These are phyloP conservation scores for Andrena marginata DNA, from an alignment of 2,888 invertebrate species.

Conservation along the genomic window DNA sequence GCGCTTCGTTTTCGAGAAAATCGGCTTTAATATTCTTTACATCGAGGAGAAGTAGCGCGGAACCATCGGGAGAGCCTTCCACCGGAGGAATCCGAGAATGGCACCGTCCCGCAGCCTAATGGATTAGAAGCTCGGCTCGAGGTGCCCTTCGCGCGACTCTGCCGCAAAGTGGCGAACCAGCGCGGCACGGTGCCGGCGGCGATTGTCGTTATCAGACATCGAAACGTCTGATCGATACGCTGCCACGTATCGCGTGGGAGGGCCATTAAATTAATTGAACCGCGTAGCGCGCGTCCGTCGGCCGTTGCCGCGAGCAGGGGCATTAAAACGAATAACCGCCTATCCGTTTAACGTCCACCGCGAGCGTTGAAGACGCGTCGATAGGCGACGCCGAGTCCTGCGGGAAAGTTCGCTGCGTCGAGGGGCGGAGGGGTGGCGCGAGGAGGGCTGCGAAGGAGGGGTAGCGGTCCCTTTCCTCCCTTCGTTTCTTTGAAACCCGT, in stretches of 20 bases:
- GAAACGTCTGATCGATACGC: conserved; percentile 8
- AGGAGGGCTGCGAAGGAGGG: too few relatives aligned
- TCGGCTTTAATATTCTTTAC: too few relatives aligned
- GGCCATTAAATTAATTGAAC: conserved; percentile 18
- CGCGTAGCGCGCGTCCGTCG: not conserved
- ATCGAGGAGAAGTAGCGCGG: too few relatives aligned
- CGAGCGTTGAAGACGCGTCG: not conserved
- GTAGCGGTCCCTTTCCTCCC: too few relatives aligned
- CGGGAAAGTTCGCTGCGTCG: not conserved
- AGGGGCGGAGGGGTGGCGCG: not conserved
- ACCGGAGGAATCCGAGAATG: too few relatives aligned
- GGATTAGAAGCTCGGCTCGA: conserved; percentile 10
- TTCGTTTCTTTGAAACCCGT: not conserved
- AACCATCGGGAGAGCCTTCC: too few relatives aligned
- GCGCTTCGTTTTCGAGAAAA: too few relatives aligned
- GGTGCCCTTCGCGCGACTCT: not conserved
- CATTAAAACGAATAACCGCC: not conserved
- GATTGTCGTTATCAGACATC: conserved; percentile 8
- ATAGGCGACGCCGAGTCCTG: not conserved
- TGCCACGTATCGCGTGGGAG: not conserved
- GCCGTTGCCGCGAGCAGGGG: too few relatives aligned
- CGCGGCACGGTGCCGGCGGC: not conserved
- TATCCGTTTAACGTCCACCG: not conserved
- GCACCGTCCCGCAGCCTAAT: not conserved
- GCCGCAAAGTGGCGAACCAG: not conserved